phyloP scores from a whole-genome alignment of 1,140 invertebrate species.

The Drosophila suzukii region DNA sequence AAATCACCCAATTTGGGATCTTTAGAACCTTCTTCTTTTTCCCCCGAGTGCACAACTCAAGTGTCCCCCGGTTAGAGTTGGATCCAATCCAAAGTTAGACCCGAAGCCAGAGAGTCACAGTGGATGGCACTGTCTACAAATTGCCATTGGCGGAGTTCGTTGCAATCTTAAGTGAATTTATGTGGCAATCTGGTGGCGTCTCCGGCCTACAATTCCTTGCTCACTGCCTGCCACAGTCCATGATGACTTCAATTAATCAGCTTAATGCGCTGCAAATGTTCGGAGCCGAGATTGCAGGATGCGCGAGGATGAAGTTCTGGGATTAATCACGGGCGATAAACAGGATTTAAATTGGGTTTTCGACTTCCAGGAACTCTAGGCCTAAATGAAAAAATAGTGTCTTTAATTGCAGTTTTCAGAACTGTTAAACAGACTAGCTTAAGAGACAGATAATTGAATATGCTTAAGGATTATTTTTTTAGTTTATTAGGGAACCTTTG shows the following conservation, averaged over 20 bases:
- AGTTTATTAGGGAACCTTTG: background rate
- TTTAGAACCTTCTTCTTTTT: background rate
- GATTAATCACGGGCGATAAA: slow-evolving; percentile 29
- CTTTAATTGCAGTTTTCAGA: too few relatives aligned
- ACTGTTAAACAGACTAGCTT: too few relatives aligned
- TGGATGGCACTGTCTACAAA: slow-evolving; percentile 51
- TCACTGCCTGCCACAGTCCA: slow-evolving; percentile 61
- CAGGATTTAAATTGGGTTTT: slow-evolving; percentile 30
- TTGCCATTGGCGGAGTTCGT: slow-evolving; percentile 51
- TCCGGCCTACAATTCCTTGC: slow-evolving; percentile 41
- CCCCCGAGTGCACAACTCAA: slow-evolving; percentile 39
- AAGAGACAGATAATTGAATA: too few relatives aligned
- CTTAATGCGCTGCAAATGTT: slow-evolving; percentile 61
- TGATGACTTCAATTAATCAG: slow-evolving; percentile 82
- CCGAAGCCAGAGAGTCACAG: slow-evolving; percentile 20
- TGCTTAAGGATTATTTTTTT: too few relatives aligned
- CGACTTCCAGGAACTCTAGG: slow-evolving; percentile 1
- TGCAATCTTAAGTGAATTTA: slow-evolving; percentile 80
- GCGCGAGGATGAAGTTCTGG: slow-evolving; percentile 19
- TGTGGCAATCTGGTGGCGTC: slow-evolving; percentile 70
- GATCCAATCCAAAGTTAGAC: slow-evolving; percentile 14
- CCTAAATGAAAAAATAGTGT: background rate
- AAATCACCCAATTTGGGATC: too few relatives aligned
- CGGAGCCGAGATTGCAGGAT: slow-evolving; percentile 64
- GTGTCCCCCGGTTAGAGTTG: slow-evolving; percentile 24